A percentile compares a stretch with the other conserved stretches of the same genome.
These are phyloP conservation scores for Eucera pruinosa DNA, from an alignment of 2,888 invertebrate species.

Conservation along the genomic window DNA sequence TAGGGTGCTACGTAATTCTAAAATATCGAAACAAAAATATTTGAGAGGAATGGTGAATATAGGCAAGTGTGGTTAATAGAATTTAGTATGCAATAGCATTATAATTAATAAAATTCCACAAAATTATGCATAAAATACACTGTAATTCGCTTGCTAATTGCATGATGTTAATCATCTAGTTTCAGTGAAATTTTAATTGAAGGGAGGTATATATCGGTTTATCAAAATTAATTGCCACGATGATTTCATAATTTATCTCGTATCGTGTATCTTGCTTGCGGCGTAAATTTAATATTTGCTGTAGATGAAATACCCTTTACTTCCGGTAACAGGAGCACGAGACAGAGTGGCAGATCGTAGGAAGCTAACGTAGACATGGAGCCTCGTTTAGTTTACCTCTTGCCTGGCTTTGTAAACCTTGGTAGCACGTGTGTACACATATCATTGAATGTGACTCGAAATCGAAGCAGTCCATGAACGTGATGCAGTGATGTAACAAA, in stretches of 20 bases:
- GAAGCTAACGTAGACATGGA: constrained; percentile 61
- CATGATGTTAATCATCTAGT: neutral
- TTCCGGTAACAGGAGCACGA: constrained; percentile 30
- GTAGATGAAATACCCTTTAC: constrained; percentile 31
- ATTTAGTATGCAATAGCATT: too few species aligned
- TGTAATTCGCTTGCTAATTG: neutral
- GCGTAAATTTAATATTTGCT: constrained; percentile 43
- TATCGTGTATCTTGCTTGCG: constrained; percentile 1
- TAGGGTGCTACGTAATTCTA: too few species aligned
- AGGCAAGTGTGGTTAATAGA: too few species aligned
- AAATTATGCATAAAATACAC: too few species aligned
- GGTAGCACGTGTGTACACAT: constrained; percentile 74
- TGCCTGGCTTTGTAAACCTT: constrained; percentile 72
- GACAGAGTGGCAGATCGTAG: constrained; percentile 39
- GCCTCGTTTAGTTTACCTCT: constrained; percentile 69
- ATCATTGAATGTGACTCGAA: constrained; percentile 75
- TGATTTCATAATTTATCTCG: constrained; percentile 5
- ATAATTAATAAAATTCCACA: too few species aligned
- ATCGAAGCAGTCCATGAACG: constrained; percentile 70
- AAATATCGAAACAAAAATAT: too few species aligned
- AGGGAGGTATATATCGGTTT: neutral
- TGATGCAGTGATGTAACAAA: constrained; percentile 67
- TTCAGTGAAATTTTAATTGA: too few species aligned
- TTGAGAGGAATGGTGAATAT: too few species aligned
- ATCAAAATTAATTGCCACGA: constrained; percentile 16